Evolutionary conservation across 1,140 invertebrate species (phyloP), one percentile per base, ranked within the genome.

Genomic region (Nephila pilipes): DNA sequence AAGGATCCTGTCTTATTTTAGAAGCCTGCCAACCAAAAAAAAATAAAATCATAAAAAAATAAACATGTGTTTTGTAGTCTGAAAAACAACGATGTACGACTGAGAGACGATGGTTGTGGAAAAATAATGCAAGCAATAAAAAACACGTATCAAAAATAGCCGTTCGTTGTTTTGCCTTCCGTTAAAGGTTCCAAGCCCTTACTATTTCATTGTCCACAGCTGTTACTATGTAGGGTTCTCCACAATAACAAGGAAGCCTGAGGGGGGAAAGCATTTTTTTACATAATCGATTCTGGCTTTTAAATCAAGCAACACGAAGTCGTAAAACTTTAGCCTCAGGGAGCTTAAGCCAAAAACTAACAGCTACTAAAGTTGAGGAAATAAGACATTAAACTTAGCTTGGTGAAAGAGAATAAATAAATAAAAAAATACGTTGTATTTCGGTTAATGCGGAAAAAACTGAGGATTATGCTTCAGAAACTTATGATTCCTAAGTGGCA

Each of bases 361-460:
- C 80, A 81, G 80, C 80, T 81, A 81, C 80, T 81, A 81, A 81
- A 81, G 80, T 55, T 55, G 69, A 81, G 80, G 80, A 81, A 81
- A 81, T 81, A 81, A 81, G 80, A 81, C 80, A 81, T 81, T 81
- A 81, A 81, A 81, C 20, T 81, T 81, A 16, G 69, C 80, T 29
- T 54, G 38, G 80, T 55, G 80, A n/a, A 20, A 38, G n/a, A 14
- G 25, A 14, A 29, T 6, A 6, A 25, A 25, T 75, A 29, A 29
- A 75, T 29, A 54, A 81, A 55, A 25, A 8, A n/a, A n/a, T n/a
- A n/a, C n/a, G 46, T 10, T 32, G 38, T 55, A 54, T 81, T 55
- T n/a, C 69, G 10, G 65, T 2, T 20, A 81, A 55, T 55, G 38
- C 22, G 80, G 36, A 81, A 81, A 81, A 81, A 81, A 54, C 12